Evolutionary conservation across 2,888 invertebrate species (phyloP), one percentile per base, ranked within the genome.

Genomic region (Arenicola marina): DNA sequence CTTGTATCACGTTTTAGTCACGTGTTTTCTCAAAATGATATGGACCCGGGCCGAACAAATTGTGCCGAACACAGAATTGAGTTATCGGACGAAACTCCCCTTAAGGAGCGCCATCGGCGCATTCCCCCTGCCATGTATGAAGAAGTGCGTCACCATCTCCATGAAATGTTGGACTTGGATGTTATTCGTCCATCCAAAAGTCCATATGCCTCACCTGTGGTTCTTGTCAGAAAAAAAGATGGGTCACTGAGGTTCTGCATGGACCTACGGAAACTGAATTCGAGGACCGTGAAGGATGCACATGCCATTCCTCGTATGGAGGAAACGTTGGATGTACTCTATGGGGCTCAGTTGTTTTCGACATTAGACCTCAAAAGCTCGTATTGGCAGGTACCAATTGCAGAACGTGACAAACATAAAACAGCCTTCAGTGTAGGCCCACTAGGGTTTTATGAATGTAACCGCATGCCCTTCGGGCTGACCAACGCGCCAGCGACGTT

Each of bases 381-480:
- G 18, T 48, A 48, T 48, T 24, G 24, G 11, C 48, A 48, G 26
- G 48, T 48, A n/a, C 18, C 18, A 7, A 24, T 48, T 24, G 26
- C 11, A 24, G 48, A 48, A 24, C 18, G 24, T 11, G 18, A 11
- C 26, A 48, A n/a, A 24, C 18, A 11, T n/a, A 7, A 21, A 7
- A 48, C 48, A 48, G 48, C 48, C 7, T 48, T 48, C 26, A 48
- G 18, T 48, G 48, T 24, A 48, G 48, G 48, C 7, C 26, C 48
- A 21, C 7, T 48, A 11, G 48, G 48, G 7, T 24, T 48, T 7
- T 48, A 48, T 24, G 48, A 48, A 24, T 48, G 24, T 24, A 48
- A 24, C 26, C 26, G 48, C 26, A 11, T 48, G 7, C 48, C 48
- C 48, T 48, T 48, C 24, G 48, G 48, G 7, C 26, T 48, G 26